Percentiles rank a stretch among this genome's conserved stretches.
Conservation (phyloP, 2,113 vertebrate genomes). For the Campylomormyrus numenius region DNA sequence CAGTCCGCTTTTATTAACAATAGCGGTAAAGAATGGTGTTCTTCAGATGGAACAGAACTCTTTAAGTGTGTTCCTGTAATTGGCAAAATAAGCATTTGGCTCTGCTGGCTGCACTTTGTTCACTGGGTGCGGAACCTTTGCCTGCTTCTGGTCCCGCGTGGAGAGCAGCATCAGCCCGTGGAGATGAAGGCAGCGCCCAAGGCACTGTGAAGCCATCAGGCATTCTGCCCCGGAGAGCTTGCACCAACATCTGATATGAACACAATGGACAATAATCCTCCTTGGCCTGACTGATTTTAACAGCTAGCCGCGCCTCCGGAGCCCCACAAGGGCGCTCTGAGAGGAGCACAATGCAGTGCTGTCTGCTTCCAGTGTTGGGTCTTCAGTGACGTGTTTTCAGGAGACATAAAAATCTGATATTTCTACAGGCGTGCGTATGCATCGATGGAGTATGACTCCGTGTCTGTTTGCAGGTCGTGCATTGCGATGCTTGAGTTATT, state of each 20-base stretch:
- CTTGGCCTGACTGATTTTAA: background rate
- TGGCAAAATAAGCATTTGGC: background rate
- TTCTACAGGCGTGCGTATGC: background rate
- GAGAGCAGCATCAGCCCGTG: background rate
- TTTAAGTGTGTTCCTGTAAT: background rate
- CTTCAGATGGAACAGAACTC: background rate
- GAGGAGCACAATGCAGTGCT: background rate
- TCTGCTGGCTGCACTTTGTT: background rate
- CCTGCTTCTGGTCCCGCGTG: background rate
- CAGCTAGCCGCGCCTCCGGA: background rate
- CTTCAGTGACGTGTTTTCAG: background rate
- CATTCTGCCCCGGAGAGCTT: too few species aligned
- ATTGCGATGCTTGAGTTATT: background rate
- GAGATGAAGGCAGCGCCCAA: background rate
- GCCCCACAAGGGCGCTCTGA: background rate
- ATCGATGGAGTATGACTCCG: background rate
- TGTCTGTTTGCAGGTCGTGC: background rate
- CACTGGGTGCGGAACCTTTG: background rate
- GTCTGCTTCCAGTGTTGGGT: background rate
- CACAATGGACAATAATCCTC: background rate
- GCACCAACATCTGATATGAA: slow-evolving; percentile 8
- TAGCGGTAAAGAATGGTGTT: background rate
- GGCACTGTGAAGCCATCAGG: background rate
- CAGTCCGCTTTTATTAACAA: background rate
- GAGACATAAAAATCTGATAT: background rate